A percentile compares a stretch with the other conserved stretches of the same genome.
Evolutionary conservation across 2,797 vertebrate genomes (phyloP).

Genomic region (Onychomys leucogaster): DNA sequence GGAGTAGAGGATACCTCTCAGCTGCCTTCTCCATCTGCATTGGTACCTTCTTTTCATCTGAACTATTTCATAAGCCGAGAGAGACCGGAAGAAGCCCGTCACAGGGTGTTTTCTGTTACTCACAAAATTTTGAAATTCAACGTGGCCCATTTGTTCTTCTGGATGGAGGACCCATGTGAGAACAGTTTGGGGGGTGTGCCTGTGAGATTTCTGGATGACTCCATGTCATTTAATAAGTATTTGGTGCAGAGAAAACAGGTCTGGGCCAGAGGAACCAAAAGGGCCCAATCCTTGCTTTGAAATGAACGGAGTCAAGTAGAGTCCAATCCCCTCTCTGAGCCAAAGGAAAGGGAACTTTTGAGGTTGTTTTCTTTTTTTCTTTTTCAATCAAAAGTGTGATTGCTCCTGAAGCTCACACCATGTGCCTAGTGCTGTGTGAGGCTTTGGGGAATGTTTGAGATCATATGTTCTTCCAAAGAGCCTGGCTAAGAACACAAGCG

Average conservation of each 20-base stretch:
- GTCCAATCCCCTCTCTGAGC: background rate
- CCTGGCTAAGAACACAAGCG: background rate
- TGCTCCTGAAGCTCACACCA: background rate
- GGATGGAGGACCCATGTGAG: background rate
- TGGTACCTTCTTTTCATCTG: background rate
- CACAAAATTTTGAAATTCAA: conserved; percentile 23
- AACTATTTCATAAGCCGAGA: conserved; percentile 27
- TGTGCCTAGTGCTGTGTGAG: background rate
- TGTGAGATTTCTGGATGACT: background rate
- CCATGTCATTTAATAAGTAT: background rate
- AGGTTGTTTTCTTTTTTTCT: background rate
- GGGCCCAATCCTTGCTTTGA: background rate
- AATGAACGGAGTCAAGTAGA: background rate
- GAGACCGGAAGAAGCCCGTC: conserved; percentile 24
- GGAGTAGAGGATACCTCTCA: background rate
- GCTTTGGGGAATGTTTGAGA: background rate
- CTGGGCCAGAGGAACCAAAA: background rate
- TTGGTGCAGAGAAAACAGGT: background rate
- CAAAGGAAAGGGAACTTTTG: background rate
- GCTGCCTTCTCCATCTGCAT: background rate
- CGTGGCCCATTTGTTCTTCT: background rate
- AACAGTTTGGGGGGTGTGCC: background rate
- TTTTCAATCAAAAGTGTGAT: background rate
- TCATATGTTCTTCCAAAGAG: background rate
- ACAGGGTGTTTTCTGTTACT: conserved; percentile 23